A percentile compares a stretch with the other conserved stretches of the same genome.
Conservation (phyloP, 2,113 vertebrate species). For the Mohoua ochrocephala region DNA sequence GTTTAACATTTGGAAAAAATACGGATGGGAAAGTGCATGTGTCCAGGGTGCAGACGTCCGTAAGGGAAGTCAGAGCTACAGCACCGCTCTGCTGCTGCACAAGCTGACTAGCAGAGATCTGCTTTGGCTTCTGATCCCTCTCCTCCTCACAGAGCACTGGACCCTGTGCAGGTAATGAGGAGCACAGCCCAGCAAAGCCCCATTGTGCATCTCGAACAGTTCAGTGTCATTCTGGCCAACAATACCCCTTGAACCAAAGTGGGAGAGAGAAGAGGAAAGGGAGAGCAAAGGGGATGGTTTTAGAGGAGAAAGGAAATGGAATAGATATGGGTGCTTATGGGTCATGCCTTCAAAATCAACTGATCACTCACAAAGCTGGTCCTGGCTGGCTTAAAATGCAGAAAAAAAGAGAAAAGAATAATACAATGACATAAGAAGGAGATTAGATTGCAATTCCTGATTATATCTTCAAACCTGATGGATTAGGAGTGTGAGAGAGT, state of each 20-base stretch:
- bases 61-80: background rate
- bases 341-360: background rate
- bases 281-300: background rate
- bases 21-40: background rate
- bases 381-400: background rate
- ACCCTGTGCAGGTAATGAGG: background rate
- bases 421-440: background rate
- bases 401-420: background rate
- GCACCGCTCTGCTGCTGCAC: background rate
- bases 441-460: background rate
- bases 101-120: background rate
- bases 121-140: background rate
- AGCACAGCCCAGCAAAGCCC: background rate
- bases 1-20: conserved; percentile 35
- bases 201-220: background rate
- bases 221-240: background rate
- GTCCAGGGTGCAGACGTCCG: background rate
- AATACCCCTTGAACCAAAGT: background rate
- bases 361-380: background rate
- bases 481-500: background rate
- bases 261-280: background rate
- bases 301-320: background rate
- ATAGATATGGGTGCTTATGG: background rate
- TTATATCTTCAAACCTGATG: background rate
- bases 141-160: rapidly evolving